Base-by-base conservation (phyloP, 2,888 invertebrate species). In the Gisinianus flammeolus region DNA sequence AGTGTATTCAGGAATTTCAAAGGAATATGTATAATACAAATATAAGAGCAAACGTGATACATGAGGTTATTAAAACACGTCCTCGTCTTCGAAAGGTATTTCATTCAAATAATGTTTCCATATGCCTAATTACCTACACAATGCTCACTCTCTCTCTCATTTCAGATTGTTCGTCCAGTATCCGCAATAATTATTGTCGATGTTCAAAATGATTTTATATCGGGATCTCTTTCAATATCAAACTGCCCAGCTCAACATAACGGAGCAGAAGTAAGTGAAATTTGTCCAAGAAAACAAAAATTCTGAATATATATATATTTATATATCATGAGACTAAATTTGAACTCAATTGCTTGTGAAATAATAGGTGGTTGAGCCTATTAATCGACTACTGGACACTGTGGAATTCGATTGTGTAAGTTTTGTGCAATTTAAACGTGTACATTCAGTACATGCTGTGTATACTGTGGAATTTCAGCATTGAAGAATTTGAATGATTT, bases 131-230 rank as follows among this genome's bases (percentile, higher is more conserved):
- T n/a, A n/a, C n/a, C n/a, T n/a, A n/a, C n/a, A n/a, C n/a, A n/a
- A n/a, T n/a, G n/a, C n/a, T n/a, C n/a, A n/a, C n/a, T n/a, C n/a
- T n/a, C n/a, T 28, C 79, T 77, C 77, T 81, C 79, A 81, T 52
- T 58, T 86, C 81, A 93, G 93, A 93, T 94, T 87, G 92, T 94
- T 79, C 91, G 94, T 76, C 96, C 96, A 24, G 92, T 93, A 83
- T 93, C 92, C 86, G 97, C 94, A 31, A 93, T 98, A 87, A 89
- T 98, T 81, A 91, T 98, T 79, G 95, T 98, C 81, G 98, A 98
- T 87, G 97, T 58, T 8, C 58, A 98, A 89, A 98, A 98, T 88
- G 98, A 98, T 89, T 98, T 98, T 89, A 96, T 98, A 86, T 92
- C 93, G 77, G 98, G 98, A 64, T 94, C 96, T 8, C 90, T 98